Evolutionary conservation across 2,888 invertebrate genomes (phyloP).

Genomic region (Chesias legatella): DNA sequence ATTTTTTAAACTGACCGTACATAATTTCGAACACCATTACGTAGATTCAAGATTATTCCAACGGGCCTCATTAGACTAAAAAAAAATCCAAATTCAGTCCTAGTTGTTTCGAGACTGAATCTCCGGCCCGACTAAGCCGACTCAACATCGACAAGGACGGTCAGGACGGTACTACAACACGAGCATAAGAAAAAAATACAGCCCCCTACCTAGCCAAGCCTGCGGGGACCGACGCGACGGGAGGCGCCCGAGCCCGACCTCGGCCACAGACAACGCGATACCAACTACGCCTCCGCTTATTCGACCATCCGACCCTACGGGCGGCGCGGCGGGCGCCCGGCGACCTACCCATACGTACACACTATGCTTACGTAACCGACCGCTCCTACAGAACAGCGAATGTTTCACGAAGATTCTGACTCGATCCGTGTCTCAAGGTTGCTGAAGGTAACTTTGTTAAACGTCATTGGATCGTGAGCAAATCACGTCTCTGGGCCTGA

Average conservation of each 20-base stretch:
- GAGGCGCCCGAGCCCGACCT: conserved; percentile 56
- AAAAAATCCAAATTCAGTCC: too few species aligned
- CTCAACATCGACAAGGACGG: conserved; percentile 24
- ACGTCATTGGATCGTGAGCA: conserved; percentile 5
- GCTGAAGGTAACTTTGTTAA: conserved; percentile 23
- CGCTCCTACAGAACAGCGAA: conserved; percentile 19
- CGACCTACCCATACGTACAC: conserved; percentile 25
- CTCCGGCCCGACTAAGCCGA: too few species aligned
- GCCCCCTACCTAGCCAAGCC: conserved; percentile 51
- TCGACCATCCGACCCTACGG: conserved; percentile 38
- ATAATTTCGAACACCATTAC: too few species aligned
- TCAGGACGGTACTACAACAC: conserved; percentile 22
- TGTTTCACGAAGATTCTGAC: conserved; percentile 24
- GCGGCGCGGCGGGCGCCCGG: too few species aligned
- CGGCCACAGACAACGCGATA: conserved; percentile 18
- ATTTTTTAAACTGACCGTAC: too few species aligned
- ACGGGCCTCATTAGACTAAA: too few species aligned
- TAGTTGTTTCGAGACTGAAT: too few species aligned
- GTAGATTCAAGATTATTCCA: too few species aligned
- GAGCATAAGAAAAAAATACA: conserved; percentile 40
- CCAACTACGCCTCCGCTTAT: conserved; percentile 29
- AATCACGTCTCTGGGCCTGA: too few species aligned
- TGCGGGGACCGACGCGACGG: conserved; percentile 54
- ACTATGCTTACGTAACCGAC: conserved; percentile 25
- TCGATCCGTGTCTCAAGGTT: conserved; percentile 24